phyloP scores from a whole-genome alignment of 2,888 invertebrate species.

The Drosophila fungiperda region DNA sequence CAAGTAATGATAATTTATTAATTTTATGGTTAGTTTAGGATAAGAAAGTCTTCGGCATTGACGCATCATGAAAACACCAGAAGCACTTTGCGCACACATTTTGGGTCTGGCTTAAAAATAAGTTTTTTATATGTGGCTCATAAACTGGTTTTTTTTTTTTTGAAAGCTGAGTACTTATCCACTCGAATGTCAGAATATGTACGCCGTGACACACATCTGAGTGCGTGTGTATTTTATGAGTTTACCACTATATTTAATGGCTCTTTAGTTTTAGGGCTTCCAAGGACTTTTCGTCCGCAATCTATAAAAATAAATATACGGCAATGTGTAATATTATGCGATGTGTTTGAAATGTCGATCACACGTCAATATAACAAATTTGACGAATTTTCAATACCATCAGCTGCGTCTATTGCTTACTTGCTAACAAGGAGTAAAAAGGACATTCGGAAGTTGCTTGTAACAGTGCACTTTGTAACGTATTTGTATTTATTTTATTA shows the following conservation, averaged over 20 bases:
- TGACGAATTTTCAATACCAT: conserved; percentile 21
- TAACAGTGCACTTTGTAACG: background rate
- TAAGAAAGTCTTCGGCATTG: conserved; percentile 29
- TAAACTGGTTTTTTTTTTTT: conserved; percentile 68
- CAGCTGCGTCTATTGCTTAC: conserved; percentile 24
- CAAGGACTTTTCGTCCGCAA: conserved; percentile 16
- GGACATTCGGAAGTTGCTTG: background rate
- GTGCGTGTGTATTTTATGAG: conserved; percentile 56
- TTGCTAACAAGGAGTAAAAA: background rate
- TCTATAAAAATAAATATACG: conserved; percentile 51
- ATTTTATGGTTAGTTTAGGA: conserved; percentile 57
- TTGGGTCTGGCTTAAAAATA: background rate
- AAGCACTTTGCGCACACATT: conserved; percentile 55
- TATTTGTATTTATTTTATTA: background rate
- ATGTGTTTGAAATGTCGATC: conserved; percentile 47
- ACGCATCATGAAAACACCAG: conserved; percentile 51
- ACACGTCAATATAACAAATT: conserved; percentile 33
- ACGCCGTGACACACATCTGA: conserved; percentile 12
- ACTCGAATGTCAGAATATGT: conserved; percentile 31
- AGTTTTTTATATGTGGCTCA: conserved; percentile 38
- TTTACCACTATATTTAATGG: conserved; percentile 58
- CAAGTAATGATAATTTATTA: conserved; percentile 60
- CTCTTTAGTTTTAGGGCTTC: conserved; percentile 45
- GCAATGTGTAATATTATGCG: conserved; percentile 15
- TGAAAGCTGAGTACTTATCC: conserved; percentile 57